Percentiles rank a stretch among this genome's conserved stretches.
These are phyloP conservation scores for Chiroxiphia lanceolata DNA, from an alignment of 2,797 vertebrate species.

Conservation along the genomic window DNA sequence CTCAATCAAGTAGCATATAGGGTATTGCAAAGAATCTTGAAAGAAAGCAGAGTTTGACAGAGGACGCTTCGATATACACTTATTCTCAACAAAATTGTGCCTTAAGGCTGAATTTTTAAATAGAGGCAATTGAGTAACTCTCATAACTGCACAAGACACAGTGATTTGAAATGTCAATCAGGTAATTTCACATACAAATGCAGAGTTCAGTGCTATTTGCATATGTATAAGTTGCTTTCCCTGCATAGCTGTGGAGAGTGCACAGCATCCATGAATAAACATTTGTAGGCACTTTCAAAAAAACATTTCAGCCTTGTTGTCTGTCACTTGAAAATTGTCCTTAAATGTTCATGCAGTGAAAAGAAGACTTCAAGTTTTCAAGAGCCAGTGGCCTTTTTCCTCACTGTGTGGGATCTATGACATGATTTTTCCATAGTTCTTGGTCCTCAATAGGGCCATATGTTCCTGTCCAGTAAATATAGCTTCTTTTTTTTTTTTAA, in stretches of 20 bases:
- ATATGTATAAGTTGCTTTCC: slow-evolving; percentile 55
- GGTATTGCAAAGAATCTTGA: background rate
- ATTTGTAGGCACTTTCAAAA: slow-evolving; percentile 33
- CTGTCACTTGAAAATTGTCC: slow-evolving; percentile 31
- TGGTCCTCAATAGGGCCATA: background rate
- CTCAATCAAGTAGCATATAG: background rate
- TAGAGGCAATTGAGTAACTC: background rate
- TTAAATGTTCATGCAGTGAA: background rate
- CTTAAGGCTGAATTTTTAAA: slow-evolving; percentile 25
- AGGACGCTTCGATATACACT: background rate
- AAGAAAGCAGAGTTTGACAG: slow-evolving; percentile 17
- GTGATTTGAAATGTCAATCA: slow-evolving; percentile 62
- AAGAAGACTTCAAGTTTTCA: background rate
- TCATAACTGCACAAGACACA: slow-evolving; percentile 6
- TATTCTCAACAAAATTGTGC: slow-evolving; percentile 29
- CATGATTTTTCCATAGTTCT: background rate
- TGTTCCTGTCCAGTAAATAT: background rate
- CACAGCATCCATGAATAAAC: slow-evolving; percentile 41
- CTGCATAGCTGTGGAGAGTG: slow-evolving; percentile 3
- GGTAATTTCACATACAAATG: slow-evolving; percentile 49
- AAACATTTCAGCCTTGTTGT: slow-evolving; percentile 14
- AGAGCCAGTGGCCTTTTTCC: background rate
- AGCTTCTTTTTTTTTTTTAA: background rate
- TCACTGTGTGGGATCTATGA: background rate
- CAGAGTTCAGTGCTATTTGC: slow-evolving; percentile 40